A percentile compares a stretch with the other conserved stretches of the same genome.
phyloP scores from a whole-genome alignment of 2,797 vertebrate genomes.

The Melanotaenia maccullochi region DNA sequence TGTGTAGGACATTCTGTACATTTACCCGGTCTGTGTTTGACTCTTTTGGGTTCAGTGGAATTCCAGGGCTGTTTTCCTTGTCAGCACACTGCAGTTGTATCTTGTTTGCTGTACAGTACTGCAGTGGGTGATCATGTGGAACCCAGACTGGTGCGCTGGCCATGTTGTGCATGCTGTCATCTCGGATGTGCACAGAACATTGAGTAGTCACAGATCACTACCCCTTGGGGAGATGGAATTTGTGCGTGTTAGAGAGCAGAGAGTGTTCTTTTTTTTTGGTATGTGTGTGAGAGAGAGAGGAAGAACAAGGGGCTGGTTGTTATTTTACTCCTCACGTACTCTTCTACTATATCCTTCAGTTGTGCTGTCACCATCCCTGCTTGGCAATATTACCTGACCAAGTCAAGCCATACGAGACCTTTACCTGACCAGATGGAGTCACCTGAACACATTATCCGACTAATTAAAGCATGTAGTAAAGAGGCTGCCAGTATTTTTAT shows the following conservation, averaged over 20 bases:
- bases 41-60: slow-evolving; percentile 29
- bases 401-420: slow-evolving; percentile 23
- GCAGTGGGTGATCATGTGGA: slow-evolving; percentile 74
- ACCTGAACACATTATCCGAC: slow-evolving; percentile 25
- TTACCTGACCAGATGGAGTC: slow-evolving; percentile 27
- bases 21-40: slow-evolving; percentile 22
- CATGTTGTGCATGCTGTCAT: slow-evolving; percentile 74
- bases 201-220: slow-evolving; percentile 78
- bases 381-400: slow-evolving; percentile 51
- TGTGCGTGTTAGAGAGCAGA: slow-evolving; percentile 43
- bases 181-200: slow-evolving; percentile 74
- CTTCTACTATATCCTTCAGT: slow-evolving; percentile 48
- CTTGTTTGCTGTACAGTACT: slow-evolving; percentile 69
- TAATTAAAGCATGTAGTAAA: background rate
- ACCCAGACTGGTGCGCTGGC: slow-evolving; percentile 66
- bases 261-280: slow-evolving; percentile 20
- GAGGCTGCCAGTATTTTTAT: background rate
- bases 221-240: slow-evolving; percentile 64
- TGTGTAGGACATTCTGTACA: background rate
- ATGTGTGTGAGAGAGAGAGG: slow-evolving; percentile 12
- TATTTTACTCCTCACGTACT: slow-evolving; percentile 60
- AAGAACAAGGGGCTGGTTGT: slow-evolving; percentile 38
- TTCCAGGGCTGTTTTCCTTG: slow-evolving; percentile 40
- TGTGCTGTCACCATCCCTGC: slow-evolving; percentile 52
- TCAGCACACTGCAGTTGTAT: slow-evolving; percentile 54